Percentiles rank a stretch among this genome's conserved stretches.
Evolutionary conservation across 2,888 invertebrate genomes (phyloP).

Genomic region (Gastrophysa polygoni): DNA sequence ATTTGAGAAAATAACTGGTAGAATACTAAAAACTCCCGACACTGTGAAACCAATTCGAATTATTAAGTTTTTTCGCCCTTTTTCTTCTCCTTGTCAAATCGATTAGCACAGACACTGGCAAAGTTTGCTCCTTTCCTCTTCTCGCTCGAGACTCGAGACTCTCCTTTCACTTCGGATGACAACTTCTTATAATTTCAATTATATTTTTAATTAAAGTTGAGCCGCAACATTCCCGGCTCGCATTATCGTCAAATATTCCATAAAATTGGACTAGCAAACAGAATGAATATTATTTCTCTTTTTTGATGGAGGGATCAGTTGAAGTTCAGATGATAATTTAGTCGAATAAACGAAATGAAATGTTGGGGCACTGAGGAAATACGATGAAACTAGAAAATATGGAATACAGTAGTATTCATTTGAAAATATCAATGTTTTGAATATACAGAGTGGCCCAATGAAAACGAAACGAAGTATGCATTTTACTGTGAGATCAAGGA

Average conservation of each 20-base stretch:
- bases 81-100: background rate
- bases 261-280: constrained; percentile 22
- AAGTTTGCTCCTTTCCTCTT: background rate
- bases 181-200: constrained; percentile 28
- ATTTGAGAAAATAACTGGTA: too few relatives aligned
- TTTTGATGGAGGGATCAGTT: constrained; percentile 8
- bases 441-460: too few relatives aligned
- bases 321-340: constrained; percentile 1
- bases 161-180: constrained; percentile 16
- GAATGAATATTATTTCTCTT: constrained; percentile 14
- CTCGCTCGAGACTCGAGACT: background rate
- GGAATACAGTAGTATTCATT: too few relatives aligned
- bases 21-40: background rate
- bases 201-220: constrained; percentile 30
- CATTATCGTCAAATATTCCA: constrained; percentile 26
- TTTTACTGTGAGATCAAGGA: too few relatives aligned
- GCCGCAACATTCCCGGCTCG: constrained; percentile 22
- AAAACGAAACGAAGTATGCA: too few relatives aligned
- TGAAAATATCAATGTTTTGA: too few relatives aligned
- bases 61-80: background rate
- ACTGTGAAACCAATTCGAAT: background rate
- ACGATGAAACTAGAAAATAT: too few relatives aligned
- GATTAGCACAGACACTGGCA: background rate
- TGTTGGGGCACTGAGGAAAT: too few relatives aligned
- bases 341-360: background rate